Evolutionary conservation across 1,140 invertebrate species (phyloP).

Genomic region (Acromyrmex echinatior): DNA sequence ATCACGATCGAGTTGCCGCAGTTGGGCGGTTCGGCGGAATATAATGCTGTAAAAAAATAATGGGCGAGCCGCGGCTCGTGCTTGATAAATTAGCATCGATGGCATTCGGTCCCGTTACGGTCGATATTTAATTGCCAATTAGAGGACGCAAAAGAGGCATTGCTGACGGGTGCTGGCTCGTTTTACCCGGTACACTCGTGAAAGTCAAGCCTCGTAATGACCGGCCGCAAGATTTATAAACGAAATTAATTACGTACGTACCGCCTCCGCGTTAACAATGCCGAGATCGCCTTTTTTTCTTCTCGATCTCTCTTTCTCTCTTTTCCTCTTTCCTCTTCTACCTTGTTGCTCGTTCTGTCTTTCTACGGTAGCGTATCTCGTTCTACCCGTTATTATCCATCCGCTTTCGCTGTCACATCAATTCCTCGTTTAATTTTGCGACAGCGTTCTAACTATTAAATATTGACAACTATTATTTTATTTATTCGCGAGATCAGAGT

Average conservation of each 20-base stretch:
- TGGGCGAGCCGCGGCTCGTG: conserved; percentile 23
- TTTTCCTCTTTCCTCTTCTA: not conserved
- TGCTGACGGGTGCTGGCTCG: conserved; percentile 69
- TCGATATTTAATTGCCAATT: conserved; percentile 80
- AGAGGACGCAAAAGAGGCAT: conserved; percentile 71
- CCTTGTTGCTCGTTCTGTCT: conserved; percentile 34
- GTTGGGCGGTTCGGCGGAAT: not conserved
- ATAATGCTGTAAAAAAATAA: conserved; percentile 55
- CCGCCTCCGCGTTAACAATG: conserved; percentile 71
- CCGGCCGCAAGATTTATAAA: conserved; percentile 73
- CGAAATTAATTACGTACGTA: conserved; percentile 75
- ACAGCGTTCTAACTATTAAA: not conserved
- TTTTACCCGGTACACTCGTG: conserved; percentile 64
- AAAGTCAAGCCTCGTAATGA: conserved; percentile 72
- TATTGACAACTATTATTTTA: conserved; percentile 26
- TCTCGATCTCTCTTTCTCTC: not conserved
- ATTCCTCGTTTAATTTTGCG: conserved; percentile 15
- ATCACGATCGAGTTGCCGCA: conserved; percentile 23
- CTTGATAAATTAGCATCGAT: conserved; percentile 71
- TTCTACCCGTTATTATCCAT: conserved; percentile 46
- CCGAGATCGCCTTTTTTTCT: conserved; percentile 18
- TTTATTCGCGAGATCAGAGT: conserved; percentile 3
- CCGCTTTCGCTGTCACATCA: conserved; percentile 15
- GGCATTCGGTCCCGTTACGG: conserved; percentile 68
- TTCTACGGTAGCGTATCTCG: conserved; percentile 45